Evolutionary conservation across 1,140 invertebrate species (phyloP).

Genomic region (Bilobella aurantiaca): DNA sequence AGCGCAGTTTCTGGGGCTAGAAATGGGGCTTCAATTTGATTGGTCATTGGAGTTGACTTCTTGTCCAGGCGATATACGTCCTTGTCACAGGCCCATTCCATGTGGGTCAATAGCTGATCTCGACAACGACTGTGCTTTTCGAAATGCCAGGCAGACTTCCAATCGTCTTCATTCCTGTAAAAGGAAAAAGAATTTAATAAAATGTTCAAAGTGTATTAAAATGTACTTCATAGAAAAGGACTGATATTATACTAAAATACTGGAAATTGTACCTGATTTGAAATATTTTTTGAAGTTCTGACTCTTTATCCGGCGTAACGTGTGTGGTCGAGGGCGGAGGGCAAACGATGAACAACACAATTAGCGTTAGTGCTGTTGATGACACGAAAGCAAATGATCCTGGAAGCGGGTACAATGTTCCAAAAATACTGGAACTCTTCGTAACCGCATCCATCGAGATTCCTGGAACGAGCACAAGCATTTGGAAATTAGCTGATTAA

Average conservation of each 20-base stretch:
- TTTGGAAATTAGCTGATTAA: no score
- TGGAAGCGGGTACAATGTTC: no score
- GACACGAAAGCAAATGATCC: no score
- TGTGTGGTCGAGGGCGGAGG: not conserved
- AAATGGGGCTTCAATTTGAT: not conserved
- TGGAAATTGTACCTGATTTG: constrained; percentile 27
- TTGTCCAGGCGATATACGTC: constrained; percentile 48
- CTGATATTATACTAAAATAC: constrained; percentile 8
- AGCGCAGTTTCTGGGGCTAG: not conserved
- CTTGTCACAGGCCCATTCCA: constrained; percentile 52
- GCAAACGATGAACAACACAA: not conserved
- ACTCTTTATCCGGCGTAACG: constrained; percentile 18
- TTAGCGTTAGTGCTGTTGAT: no score
- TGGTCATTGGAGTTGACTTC: constrained; percentile 6
- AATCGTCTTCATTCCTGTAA: constrained; percentile 46
- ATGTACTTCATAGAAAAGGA: not conserved
- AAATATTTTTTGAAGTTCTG: constrained; percentile 30
- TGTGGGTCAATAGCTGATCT: constrained; percentile 46
- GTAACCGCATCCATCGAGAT: no score
- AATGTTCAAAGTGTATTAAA: not conserved
- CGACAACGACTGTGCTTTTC: constrained; percentile 48
- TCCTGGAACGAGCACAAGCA: no score
- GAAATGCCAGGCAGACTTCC: constrained; percentile 49
- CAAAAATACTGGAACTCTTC: no score
- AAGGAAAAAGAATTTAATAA: constrained; percentile 5